Evolutionary conservation across 2,888 invertebrate species (phyloP), one percentile per base, ranked within the genome.

Genomic region (Diarsia mendica): DNA sequence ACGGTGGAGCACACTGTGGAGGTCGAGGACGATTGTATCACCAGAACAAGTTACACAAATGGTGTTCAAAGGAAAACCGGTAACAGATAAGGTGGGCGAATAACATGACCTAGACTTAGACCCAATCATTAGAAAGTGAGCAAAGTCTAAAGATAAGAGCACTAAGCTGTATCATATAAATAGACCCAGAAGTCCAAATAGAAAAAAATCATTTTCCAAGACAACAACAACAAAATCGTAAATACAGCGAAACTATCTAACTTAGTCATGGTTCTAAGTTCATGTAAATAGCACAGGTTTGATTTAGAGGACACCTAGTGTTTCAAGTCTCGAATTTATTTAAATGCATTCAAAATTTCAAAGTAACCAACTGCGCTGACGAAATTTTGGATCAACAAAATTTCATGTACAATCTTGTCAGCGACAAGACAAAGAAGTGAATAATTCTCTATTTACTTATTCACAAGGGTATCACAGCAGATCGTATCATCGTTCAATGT

Each of bases 51-150:
- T 67, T 72, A 18, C 20, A 0, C 0, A 46, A 33, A 33, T 58
- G 8, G 8, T 13, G 11, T n/a, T 28, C 20, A 49, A 20, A 33
- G 20, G 10, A 46, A 46, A 60, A 53, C 46, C 46, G 69, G 53
- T 28, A 13, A 44, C 5, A 15, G 20, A 58, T 48, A 15, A 48
- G 18, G 23, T 60, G 2, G 39, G 58, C 51, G 18, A 46, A 51
- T 33, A 71, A 48, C 20, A n/a, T 53, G 48, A n/a, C 58, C 58
- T 53, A 60, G 67, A 58, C 58, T 60, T 6, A 13, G 20, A 69
- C 15, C 4, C 11, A 48, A 10, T 65, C 0, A 60, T 39, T 48
- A 67, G 61, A 67, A 67, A 48, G n/a, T 44, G 28, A 51, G 1
- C n/a, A 18, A 53, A 69, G 44, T 72, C 44, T 11, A 28, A 11